Percentiles rank a stretch among this genome's conserved stretches.
phyloP scores from a whole-genome alignment of 2,888 invertebrate genomes.

The Teinopalpus imperialis region DNA sequence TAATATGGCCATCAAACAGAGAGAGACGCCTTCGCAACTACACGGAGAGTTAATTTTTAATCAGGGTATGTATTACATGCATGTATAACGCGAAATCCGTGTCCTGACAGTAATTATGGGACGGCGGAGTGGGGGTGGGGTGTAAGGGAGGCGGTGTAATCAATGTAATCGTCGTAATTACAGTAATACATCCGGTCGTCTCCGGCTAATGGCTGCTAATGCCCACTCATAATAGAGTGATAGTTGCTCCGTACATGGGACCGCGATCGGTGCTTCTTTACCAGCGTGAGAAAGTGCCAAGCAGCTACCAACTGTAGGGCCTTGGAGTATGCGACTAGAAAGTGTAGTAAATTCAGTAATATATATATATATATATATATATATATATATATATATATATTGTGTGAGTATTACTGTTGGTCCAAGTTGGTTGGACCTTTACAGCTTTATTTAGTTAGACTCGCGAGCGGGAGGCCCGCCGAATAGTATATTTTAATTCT shows the following conservation, averaged over 20 bases:
- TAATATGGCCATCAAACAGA: no score
- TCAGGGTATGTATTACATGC: slow-evolving; percentile 8
- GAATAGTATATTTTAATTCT: no score
- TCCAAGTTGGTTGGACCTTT: no score
- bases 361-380: no score
- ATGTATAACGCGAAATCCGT: slow-evolving; percentile 17
- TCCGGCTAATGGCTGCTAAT: slow-evolving; percentile 25
- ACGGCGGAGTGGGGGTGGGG: neutral
- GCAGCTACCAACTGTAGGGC: slow-evolving; percentile 1
- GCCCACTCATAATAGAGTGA: slow-evolving; percentile 21
- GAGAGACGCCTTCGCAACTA: no score
- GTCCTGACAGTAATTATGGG: slow-evolving; percentile 18
- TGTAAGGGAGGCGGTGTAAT: slow-evolving; percentile 26
- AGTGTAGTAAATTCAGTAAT: no score
- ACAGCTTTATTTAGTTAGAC: no score
- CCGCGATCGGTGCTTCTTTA: slow-evolving; percentile 1
- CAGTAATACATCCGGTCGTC: slow-evolving; percentile 37
- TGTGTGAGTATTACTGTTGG: no score
- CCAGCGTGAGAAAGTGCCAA: slow-evolving; percentile 12
- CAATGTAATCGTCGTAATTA: slow-evolving; percentile 43
- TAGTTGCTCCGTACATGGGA: neutral
- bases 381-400: no score
- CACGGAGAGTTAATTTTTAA: slow-evolving; percentile 15
- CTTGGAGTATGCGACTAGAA: no score
- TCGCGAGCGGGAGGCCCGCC: no score